Evolutionary conservation across 1,140 invertebrate species (phyloP), one percentile per base, ranked within the genome.

Genomic region (Oedothorax gibbosus): DNA sequence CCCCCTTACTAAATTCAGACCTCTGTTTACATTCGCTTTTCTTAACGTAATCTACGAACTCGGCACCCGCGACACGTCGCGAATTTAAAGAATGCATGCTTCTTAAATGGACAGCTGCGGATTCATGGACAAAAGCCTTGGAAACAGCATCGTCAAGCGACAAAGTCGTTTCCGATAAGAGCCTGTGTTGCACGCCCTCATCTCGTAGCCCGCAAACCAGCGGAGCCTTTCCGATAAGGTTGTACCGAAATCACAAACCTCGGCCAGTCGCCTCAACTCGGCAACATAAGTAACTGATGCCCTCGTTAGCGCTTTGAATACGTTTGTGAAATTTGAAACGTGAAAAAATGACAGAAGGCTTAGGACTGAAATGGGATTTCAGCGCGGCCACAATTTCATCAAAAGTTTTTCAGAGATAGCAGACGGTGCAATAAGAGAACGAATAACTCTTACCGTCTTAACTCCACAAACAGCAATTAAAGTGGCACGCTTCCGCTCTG

Each of bases 311-410:
- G 7, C 35, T 4, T 21, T 69, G 66, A 69, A 21, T 49, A n/a
- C 66, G 14, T 69, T 69, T 69, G 66, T 69, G 66, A 49, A 69
- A 69, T 49, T 69, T 18, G 7, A 69, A 69, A 18, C 66, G n/a
- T 14, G n/a, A 49, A 21, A 69, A 69, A 3, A 69, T 69, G 2
- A 20, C 20, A 2, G 12, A 49, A 11, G 66, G 21, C 7, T 69
- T 69, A 12, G 66, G 66, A 21, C 66, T 69, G 35, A 69, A 69
- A 69, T 69, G n/a, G 20, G 14, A 4, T 21, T 69, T 69, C 21
- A 69, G 21, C 12, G 66, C 66, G 11, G 12, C 3, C 3, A 69
- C n/a, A 69, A 69, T 20, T 21, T 69, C 35, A 18, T 62, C 57
- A 21, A 20, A 69, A 20, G 66, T 69, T 69, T 69, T 18, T 69